phyloP scores from a whole-genome alignment of 2,113 vertebrate genomes.

The Pterocles burchelli region DNA sequence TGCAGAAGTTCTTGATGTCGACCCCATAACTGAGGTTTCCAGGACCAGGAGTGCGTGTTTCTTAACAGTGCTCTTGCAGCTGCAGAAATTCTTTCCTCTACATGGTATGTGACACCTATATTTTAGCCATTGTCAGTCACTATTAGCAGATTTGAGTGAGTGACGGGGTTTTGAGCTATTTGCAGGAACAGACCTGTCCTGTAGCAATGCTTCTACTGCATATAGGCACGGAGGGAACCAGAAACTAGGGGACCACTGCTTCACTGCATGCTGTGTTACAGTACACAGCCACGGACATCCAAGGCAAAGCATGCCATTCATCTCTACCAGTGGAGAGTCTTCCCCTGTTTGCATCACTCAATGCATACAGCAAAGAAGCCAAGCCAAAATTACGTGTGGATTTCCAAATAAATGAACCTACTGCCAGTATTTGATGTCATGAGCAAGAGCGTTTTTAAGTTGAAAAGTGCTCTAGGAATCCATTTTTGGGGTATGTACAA shows the following conservation, averaged over 20 bases:
- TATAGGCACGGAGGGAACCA: not conserved
- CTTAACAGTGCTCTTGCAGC: not conserved
- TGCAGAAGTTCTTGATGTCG: not conserved
- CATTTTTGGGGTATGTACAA: not conserved
- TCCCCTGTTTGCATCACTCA: not conserved
- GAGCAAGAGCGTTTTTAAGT: not conserved
- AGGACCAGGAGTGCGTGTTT: not conserved
- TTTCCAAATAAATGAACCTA: not conserved
- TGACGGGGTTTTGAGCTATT: not conserved
- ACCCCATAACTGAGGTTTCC: not conserved
- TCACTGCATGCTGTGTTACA: not conserved
- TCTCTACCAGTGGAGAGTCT: not conserved
- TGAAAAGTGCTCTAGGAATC: not conserved
- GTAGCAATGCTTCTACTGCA: not conserved
- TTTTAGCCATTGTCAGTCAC: not conserved
- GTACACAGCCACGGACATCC: not conserved
- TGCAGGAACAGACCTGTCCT: not conserved
- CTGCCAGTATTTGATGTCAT: not conserved
- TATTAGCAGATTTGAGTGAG: not conserved
- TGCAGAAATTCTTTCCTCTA: not conserved
- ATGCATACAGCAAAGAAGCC: not conserved
- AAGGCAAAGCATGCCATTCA: not conserved
- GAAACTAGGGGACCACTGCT: not conserved
- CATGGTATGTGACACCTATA: too few relatives aligned
- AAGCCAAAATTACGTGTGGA: not conserved